A percentile compares a stretch with the other conserved stretches of the same genome.
Conservation (phyloP, 2,797 vertebrate genomes). For the Chaunax sp. region DNA sequence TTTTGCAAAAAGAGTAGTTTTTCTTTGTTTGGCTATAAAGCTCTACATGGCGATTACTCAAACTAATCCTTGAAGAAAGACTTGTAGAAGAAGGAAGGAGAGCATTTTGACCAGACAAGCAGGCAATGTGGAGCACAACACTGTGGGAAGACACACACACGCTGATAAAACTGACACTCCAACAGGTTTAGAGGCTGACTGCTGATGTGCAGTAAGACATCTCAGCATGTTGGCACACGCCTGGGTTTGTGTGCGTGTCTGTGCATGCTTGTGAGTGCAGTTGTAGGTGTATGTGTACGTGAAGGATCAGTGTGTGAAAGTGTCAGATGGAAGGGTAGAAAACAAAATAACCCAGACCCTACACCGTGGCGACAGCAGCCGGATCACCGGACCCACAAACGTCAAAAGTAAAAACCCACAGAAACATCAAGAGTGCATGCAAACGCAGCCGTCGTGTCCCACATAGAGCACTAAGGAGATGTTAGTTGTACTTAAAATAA, state of each 20-base stretch:
- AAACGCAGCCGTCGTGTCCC: slow-evolving; percentile 5
- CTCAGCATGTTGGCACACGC: slow-evolving; percentile 24
- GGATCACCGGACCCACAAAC: slow-evolving; percentile 12
- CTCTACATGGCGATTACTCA: slow-evolving; percentile 42
- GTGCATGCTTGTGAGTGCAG: slow-evolving; percentile 6
- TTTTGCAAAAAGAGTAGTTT: slow-evolving; percentile 29
- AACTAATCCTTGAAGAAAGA: slow-evolving; percentile 39
- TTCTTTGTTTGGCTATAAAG: slow-evolving; percentile 15
- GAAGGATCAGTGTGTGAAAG: slow-evolving; percentile 30
- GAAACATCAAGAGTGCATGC: slow-evolving; percentile 45
- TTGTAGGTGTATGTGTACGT: slow-evolving; percentile 8
- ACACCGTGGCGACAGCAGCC: slow-evolving; percentile 34
- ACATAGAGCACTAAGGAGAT: slow-evolving; percentile 15
- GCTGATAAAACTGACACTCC: slow-evolving; percentile 2
- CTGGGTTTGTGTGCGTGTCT: slow-evolving; percentile 17
- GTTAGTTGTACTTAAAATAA: slow-evolving; percentile 44
- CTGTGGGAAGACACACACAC: slow-evolving; percentile 32
- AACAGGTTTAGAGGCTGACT: slow-evolving; percentile 25
- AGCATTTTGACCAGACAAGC: slow-evolving; percentile 39
- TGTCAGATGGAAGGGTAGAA: slow-evolving; percentile 10
- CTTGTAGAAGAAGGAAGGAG: neutral
- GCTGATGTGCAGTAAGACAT: slow-evolving; percentile 31
- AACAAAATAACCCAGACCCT: slow-evolving; percentile 11
- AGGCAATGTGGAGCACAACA: slow-evolving; percentile 16
- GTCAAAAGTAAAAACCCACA: slow-evolving; percentile 41